Base-by-base conservation (phyloP, 2,113 vertebrate species). In the Notarius quadriscutis region DNA sequence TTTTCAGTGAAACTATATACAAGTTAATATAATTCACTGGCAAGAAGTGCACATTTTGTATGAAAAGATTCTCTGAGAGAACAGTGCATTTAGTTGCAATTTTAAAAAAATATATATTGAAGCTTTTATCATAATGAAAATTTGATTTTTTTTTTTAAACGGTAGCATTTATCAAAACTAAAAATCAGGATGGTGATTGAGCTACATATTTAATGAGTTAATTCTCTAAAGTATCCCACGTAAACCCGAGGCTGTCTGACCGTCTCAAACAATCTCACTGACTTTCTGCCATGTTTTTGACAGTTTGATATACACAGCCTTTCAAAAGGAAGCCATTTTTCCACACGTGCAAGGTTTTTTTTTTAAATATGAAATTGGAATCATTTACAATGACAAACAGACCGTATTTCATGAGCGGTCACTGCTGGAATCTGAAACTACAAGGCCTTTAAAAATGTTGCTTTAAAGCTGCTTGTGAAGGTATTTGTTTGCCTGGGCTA, bases 31-130 rank as follows among this genome's bases (percentile, higher is more conserved):
- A 75, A 69, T 81, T 87, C 30, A 80, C 55, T 87, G 87, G 69
- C 63, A 77, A 75, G 84, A 86, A 81, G 74, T 86, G 87, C 63
- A 86, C 48, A 80, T 18, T 5, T 51, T 34, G 80, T 18, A 84
- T 88, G 81, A 65, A 79, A 81, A 20, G 58, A 69, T 60, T 85
- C 65, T 77, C n/a, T 75, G 34, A 12, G 83, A 57, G 77, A 89
- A 77, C 79, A 86, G 79, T 87, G 87, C 86, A 86, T 86, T 88
- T 90, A 25, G 62, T 55, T 75, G 25, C 4, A 51, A 78, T 77
- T 77, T 11, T n/a, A 85, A 74, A 72, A 71, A 60, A 72, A 41
- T 2, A 18, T 71, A 41, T 2, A 18, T 41, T 10, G 72, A 60
- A 34, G 83, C 62, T 74, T 89, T 86, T 1, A 74, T 50, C 34